Evolutionary conservation across 2,113 vertebrate genomes (phyloP), one percentile per base, ranked within the genome.

Genomic region (Mormoops blainvillei): DNA sequence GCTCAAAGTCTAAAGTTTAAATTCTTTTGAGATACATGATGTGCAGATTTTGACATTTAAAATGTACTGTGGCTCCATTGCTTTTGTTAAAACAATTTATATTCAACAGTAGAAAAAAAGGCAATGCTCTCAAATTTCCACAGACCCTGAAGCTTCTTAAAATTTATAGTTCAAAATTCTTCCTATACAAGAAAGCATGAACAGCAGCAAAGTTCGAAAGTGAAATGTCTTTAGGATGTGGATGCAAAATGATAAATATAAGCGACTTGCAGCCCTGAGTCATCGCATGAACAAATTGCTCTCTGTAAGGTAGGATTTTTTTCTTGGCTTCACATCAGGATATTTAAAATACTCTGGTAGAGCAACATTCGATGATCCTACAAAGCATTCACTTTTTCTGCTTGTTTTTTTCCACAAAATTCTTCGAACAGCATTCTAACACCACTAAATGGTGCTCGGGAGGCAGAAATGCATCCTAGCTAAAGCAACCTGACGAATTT

Each of bases 111-210:
- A 6, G 36, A 11, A 43, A 48, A 87, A 77, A 20, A 76, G 61
- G 96, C 84, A 90, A 50, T 9, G 94, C 52, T 93, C 90, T 97
- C 96, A 96, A 96, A 85, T 97, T 97, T 97, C 93, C 89, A 26
- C 80, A 65, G 95, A 93, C 50, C 91, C 90, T 50, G 41, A 91
- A 91, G 88, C 65, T 70, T 95, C 95, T 98, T 97, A 89, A 90
- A 90, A 96, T 24, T 52, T 96, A 87, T 63, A 97, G 96, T 68
- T 93, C 70, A 87, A 74, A 86, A 94, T 86, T 87, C 96, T 97
- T 87, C 80, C 96, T 95, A 98, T 91, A 98, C 96, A 92, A 93
- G 76, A 93, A 97, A 96, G 92, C 68, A 94, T 52, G 80, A 74
- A 91, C 86, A 19, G 65, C 81, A 91, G 54, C 18, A 77, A 92